Percentiles rank a stretch among this genome's conserved stretches.
These are phyloP conservation scores for Nycteola revayana DNA, from an alignment of 2,888 invertebrate genomes.

Conservation along the genomic window DNA sequence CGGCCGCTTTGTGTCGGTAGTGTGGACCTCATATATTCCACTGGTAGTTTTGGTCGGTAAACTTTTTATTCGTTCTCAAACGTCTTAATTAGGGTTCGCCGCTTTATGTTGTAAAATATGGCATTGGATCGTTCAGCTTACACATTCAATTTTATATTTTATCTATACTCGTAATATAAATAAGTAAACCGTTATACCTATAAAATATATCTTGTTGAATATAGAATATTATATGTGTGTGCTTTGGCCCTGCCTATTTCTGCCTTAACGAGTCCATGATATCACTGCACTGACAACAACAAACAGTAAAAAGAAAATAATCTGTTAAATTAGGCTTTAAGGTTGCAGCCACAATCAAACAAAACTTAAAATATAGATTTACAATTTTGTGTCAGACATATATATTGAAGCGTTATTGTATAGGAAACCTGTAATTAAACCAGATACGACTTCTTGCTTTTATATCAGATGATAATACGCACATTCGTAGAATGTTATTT, in stretches of 20 bases:
- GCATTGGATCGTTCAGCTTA: conserved; percentile 41
- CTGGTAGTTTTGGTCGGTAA: conserved; percentile 48
- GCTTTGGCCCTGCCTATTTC: no score
- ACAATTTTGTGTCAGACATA: no score
- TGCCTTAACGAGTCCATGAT: no score
- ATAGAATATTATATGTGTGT: no score
- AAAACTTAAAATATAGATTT: conserved; percentile 17
- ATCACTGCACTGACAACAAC: no score
- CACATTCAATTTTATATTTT: neutral
- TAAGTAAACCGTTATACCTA: conserved; percentile 39
- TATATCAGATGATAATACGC: conserved; percentile 46
- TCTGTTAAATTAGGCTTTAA: no score
- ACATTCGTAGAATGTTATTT: conserved; percentile 45
- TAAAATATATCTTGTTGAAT: no score
- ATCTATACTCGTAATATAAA: conserved; percentile 28
- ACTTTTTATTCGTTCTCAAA: conserved; percentile 56
- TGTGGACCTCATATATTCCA: conserved; percentile 55
- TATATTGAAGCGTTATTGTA: no score
- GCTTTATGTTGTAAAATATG: conserved; percentile 55
- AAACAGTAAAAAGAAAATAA: no score
- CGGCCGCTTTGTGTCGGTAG: conserved; percentile 55
- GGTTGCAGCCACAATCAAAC: no score
- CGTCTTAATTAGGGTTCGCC: conserved; percentile 69
- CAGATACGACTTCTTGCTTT: conserved; percentile 17
- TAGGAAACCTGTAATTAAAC: no score